phyloP scores from a whole-genome alignment of 2,797 vertebrate species.

The Pangasius sanitwongsei region DNA sequence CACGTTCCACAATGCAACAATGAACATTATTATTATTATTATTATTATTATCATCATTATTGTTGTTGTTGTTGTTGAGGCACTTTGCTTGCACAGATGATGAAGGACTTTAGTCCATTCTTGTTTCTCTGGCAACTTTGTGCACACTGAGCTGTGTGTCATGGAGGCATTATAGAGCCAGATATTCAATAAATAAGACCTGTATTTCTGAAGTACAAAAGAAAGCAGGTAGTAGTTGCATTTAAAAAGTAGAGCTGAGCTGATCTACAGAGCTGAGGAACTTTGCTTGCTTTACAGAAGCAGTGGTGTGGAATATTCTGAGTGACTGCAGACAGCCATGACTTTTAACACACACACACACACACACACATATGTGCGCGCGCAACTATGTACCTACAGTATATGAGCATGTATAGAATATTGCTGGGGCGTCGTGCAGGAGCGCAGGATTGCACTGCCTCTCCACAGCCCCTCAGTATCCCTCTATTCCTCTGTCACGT shows the following conservation, averaged over 20 bases:
- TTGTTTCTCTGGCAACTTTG: too few relatives aligned
- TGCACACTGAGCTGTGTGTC: too few relatives aligned
- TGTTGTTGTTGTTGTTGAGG: too few relatives aligned
- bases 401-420: not conserved
- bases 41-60: not conserved
- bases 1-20: too few relatives aligned
- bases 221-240: not conserved
- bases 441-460: not conserved
- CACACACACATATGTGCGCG: too few relatives aligned
- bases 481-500: slow-evolving; percentile 50
- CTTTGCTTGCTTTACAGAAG: too few relatives aligned
- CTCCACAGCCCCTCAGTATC: slow-evolving; percentile 20
- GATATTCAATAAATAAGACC: not conserved
- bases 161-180: too few relatives aligned
- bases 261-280: too few relatives aligned
- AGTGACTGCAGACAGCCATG: not conserved
- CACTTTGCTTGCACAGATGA: not conserved
- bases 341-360: not conserved
- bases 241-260: not conserved
- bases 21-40: not conserved
- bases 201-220: not conserved
- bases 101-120: not conserved
- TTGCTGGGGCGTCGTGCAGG: not conserved
- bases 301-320: not conserved
- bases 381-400: not conserved